Evolutionary conservation across 64 coral and sea anemone species (phyloP).

Genomic region (Montipora cactus): DNA sequence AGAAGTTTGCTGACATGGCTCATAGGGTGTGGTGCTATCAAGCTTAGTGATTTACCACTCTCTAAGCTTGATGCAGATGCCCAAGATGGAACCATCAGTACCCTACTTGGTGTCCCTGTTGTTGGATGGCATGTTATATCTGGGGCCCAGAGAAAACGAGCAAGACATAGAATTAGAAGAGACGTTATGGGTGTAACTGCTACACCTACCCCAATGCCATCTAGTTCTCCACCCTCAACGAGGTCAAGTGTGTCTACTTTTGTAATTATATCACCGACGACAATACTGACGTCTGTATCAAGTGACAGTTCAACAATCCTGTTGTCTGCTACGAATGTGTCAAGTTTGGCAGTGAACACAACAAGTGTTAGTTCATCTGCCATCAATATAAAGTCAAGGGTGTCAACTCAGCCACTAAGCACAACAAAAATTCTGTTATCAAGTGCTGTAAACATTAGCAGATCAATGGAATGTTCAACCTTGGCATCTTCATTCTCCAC

Average conservation of each 20-base stretch:
- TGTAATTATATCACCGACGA: slow-evolving; percentile 24
- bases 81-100: slow-evolving; percentile 79
- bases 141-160: slow-evolving; percentile 77
- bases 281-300: neutral
- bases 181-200: neutral
- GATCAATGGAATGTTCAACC: neutral
- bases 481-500: neutral
- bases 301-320: neutral
- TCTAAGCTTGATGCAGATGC: slow-evolving; percentile 62
- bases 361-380: neutral
- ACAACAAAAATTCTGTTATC: neutral
- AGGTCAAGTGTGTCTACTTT: slow-evolving; percentile 47
- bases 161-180: slow-evolving; percentile 67
- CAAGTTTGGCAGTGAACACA: neutral
- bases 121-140: slow-evolving; percentile 94
- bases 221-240: slow-evolving; percentile 60
- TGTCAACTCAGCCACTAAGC: neutral
- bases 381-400: neutral
- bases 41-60: slow-evolving; percentile 47
- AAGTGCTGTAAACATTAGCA: neutral
- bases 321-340: neutral
- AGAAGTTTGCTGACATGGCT: slow-evolving; percentile 82
- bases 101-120: slow-evolving; percentile 64
- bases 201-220: slow-evolving; percentile 74
- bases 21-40: slow-evolving; percentile 86